Evolutionary conservation across 2,888 invertebrate genomes (phyloP).

Genomic region (Volucella inanis): DNA sequence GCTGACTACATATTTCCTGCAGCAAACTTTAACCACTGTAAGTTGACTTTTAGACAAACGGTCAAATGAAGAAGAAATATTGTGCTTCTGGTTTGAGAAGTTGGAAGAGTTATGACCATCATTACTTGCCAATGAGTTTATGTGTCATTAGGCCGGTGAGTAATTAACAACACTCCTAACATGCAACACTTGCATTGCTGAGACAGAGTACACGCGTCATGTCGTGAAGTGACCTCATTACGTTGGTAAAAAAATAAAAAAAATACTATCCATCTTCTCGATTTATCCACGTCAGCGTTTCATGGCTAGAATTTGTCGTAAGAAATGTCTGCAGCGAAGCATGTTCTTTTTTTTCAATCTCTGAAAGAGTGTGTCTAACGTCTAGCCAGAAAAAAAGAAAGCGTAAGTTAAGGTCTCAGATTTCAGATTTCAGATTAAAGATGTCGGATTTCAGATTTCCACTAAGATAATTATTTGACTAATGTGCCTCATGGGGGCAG

Average conservation of each 20-base stretch:
- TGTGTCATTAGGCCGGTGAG: conserved; percentile 60
- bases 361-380: neutral
- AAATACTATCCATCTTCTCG: conserved; percentile 3
- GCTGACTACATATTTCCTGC: too few species aligned
- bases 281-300: neutral
- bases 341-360: neutral
- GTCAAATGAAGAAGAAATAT: conserved; percentile 18
- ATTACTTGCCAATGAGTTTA: conserved; percentile 48
- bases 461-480: conserved; percentile 39
- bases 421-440: too few species aligned
- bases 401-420: conserved; percentile 13
- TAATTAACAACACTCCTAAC: conserved; percentile 57
- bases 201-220: conserved; percentile 32
- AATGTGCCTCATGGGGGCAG: conserved; percentile 31
- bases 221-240: conserved; percentile 42
- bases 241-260: conserved; percentile 16
- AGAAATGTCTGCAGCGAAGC: neutral
- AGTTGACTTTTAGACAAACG: neutral
- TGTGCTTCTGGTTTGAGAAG: conserved; percentile 19
- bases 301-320: conserved; percentile 25
- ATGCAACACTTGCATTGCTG: conserved; percentile 51
- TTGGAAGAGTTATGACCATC: conserved; percentile 43
- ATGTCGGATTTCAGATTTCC: conserved; percentile 37
- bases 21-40: too few species aligned
- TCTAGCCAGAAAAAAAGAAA: conserved; percentile 17